Evolutionary conservation across 2,888 invertebrate species (phyloP), one percentile per base, ranked within the genome.

Genomic region (Dinocampus coccinellae): DNA sequence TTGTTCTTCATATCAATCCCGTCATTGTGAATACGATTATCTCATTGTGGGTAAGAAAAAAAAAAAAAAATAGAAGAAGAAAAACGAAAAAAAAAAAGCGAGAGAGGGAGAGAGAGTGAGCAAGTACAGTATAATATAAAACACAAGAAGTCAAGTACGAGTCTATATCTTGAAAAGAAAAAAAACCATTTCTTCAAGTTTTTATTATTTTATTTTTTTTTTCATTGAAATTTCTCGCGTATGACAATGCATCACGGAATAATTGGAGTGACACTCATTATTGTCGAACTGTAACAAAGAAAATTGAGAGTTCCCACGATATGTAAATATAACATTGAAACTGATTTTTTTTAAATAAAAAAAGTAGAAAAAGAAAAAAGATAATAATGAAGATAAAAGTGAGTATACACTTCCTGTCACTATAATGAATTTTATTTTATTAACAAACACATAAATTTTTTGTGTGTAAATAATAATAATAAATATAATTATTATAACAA

Each of bases 251-350:
- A 33, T 20, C 13, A 42, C n/a, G 39, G 57, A 67, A 20, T 57
- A 67, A 67, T 67, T 58, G 57, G 58, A 57, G 67, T 58, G 57
- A 67, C 67, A 67, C 58, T 39, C 58, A 58, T 47, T 47, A 47
- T 47, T 47, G 47, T 20, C 16, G 20, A 16, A 47, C 16, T 7
- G 16, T 47, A 16, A 47, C 47, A 47, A 47, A 47, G 47, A 47
- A 47, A 47, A 47, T 47, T 47, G 47, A 47, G 47, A 47, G 47
- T 47, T 20, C 16, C 47, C 47, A 47, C n/a, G 9, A 9, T 16
- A 47, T 47, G 9, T 20, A 6, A 16, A 47, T 47, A 47, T 47
- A 16, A 0, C 16, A 9, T n/a, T 16, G 47, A 20, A n/a, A 47
- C 16, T 20, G 7, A 29, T 47, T 9, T 47, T 47, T 47, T 16